Percentiles rank a stretch among this genome's conserved stretches.
Evolutionary conservation across 2,888 invertebrate species (phyloP).

Genomic region (Cryptus armator): DNA sequence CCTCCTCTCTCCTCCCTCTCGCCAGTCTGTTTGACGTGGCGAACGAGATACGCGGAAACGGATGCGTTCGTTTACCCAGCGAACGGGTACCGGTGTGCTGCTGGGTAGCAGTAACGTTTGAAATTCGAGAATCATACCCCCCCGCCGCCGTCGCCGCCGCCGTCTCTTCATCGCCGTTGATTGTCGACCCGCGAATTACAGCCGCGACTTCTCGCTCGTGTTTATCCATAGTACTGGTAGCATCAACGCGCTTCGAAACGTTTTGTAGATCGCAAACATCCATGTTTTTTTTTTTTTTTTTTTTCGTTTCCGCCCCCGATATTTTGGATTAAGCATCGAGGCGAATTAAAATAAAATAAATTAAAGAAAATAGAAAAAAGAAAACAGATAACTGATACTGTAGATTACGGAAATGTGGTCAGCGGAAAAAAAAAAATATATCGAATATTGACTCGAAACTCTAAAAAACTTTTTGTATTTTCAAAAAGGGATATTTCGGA

Average conservation of each 20-base stretch:
- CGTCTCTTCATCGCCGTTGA: slow-evolving; percentile 23
- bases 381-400: background rate
- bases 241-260: background rate
- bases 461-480: background rate
- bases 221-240: background rate
- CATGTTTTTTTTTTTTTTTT: too few species aligned
- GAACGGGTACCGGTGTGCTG: background rate
- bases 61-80: slow-evolving; percentile 52
- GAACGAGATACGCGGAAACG: slow-evolving; percentile 53
- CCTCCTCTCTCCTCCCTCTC: background rate
- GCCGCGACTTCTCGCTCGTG: slow-evolving; percentile 31
- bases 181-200: slow-evolving; percentile 55
- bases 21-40: slow-evolving; percentile 41
- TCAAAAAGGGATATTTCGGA: background rate
- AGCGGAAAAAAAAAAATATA: background rate
- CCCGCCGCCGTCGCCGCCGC: background rate
- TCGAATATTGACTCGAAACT: background rate
- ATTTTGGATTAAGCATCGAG: background rate
- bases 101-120: slow-evolving; percentile 38
- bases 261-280: background rate
- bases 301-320: background rate
- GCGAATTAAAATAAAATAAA: background rate
- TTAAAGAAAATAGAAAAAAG: background rate
- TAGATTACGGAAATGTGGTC: too few species aligned
- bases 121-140: slow-evolving; percentile 52